Conservation (phyloP, 2,797 vertebrate species). For the Chanos chanos region DNA sequence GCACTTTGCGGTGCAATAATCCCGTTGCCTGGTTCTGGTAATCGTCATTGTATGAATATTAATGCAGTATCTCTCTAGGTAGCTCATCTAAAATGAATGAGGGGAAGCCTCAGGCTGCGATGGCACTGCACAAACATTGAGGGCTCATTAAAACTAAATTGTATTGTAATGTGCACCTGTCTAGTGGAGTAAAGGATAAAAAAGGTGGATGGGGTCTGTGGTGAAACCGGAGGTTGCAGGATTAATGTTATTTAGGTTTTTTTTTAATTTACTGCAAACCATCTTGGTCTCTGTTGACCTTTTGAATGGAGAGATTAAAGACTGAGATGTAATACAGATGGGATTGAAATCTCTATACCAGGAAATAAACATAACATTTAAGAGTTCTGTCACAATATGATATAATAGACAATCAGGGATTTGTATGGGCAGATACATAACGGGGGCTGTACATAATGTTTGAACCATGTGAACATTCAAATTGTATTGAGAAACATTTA, state of each 20-base stretch:
- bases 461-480: too few species aligned
- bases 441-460: not conserved
- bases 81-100: conserved; percentile 73
- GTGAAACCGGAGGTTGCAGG: conserved; percentile 19
- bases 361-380: conserved; percentile 7
- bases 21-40: conserved; percentile 57
- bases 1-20: conserved; percentile 56
- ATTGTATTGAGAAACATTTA: too few species aligned
- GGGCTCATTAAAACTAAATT: conserved; percentile 69
- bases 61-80: conserved; percentile 67
- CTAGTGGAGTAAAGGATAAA: conserved; percentile 53
- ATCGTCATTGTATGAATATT: conserved; percentile 70
- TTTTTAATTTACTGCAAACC: conserved; percentile 21
- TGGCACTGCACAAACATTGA: conserved; percentile 64
- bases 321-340: conserved; percentile 24
- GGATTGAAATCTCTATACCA: conserved; percentile 8
- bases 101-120: conserved; percentile 58
- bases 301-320: conserved; percentile 6
- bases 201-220: conserved; percentile 9
- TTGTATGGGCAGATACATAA: not conserved
- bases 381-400: conserved; percentile 1
- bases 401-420: not conserved
- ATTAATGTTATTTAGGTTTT: conserved; percentile 28
- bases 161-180: conserved; percentile 68
- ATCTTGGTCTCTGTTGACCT: conserved; percentile 2